Conservation (phyloP, 2,113 vertebrate species). For the Triplophysa dalaica region DNA sequence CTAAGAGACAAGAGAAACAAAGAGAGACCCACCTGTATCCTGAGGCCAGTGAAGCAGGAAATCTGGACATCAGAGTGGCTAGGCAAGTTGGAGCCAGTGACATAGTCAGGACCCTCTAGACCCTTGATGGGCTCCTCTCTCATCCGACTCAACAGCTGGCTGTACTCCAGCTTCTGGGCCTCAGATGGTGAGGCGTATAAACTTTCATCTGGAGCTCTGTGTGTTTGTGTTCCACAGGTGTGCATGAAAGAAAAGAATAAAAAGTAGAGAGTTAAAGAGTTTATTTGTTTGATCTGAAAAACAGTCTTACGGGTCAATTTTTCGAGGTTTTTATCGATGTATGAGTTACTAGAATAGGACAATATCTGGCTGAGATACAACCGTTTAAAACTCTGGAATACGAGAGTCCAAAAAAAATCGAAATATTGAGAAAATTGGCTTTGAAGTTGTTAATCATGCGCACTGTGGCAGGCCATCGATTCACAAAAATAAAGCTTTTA, state of each 20-base stretch:
- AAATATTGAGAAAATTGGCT: too few relatives aligned
- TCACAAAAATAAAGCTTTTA: too few relatives aligned
- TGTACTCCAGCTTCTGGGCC: constrained; percentile 75
- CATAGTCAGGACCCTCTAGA: constrained; percentile 84
- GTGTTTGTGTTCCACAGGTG: background rate
- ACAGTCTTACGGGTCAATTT: too few relatives aligned
- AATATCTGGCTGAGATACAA: too few relatives aligned
- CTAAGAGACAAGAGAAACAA: background rate
- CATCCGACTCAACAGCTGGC: constrained; percentile 74
- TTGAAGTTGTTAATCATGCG: too few relatives aligned
- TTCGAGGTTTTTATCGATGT: too few relatives aligned
- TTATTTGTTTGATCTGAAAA: background rate
- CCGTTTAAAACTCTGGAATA: too few relatives aligned
- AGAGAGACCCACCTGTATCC: constrained; percentile 84
- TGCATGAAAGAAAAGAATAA: background rate
- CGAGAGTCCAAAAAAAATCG: too few relatives aligned
- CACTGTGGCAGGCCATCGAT: too few relatives aligned
- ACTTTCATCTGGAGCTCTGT: constrained; percentile 66
- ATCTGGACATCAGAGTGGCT: constrained; percentile 90
- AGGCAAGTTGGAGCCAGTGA: constrained; percentile 93
- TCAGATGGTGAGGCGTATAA: constrained; percentile 77
- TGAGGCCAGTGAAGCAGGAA: constrained; percentile 91
- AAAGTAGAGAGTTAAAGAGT: background rate
- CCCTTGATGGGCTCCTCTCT: constrained; percentile 76
- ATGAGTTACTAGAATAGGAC: too few relatives aligned